A percentile compares a stretch with the other conserved stretches of the same genome.
Conservation (phyloP, 2,888 invertebrate species). For the Drosophila falleni region DNA sequence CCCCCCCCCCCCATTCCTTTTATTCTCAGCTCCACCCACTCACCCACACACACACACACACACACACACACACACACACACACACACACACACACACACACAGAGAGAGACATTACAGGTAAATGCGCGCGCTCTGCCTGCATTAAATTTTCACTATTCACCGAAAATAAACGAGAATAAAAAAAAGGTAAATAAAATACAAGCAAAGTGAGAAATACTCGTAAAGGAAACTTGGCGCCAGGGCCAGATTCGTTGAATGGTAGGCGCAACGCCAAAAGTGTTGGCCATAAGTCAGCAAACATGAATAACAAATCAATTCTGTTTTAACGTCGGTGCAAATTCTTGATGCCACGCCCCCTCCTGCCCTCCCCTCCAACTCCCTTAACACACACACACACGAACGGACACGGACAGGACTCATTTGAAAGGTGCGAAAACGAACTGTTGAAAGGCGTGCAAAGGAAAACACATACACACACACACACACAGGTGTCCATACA, state of each 20-base stretch:
- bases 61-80: background rate
- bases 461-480: slow-evolving; percentile 51
- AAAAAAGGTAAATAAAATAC: slow-evolving; percentile 24
- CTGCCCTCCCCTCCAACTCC: slow-evolving; percentile 6
- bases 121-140: slow-evolving; percentile 56
- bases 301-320: slow-evolving; percentile 83
- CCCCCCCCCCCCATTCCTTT: background rate
- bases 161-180: slow-evolving; percentile 18
- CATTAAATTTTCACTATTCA: slow-evolving; percentile 79
- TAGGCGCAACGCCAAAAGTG: slow-evolving; percentile 78
- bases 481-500: slow-evolving; percentile 5
- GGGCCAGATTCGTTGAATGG: slow-evolving; percentile 65
- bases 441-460: slow-evolving; percentile 66
- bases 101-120: slow-evolving; percentile 36
- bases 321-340: slow-evolving; percentile 72
- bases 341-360: slow-evolving; percentile 54
- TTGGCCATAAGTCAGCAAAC: slow-evolving; percentile 83
- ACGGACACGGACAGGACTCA: slow-evolving; percentile 28
- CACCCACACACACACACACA: background rate
- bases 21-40: background rate
- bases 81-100: too few species aligned
- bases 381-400: slow-evolving; percentile 24
- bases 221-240: slow-evolving; percentile 57
- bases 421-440: slow-evolving; percentile 66
- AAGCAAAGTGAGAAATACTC: slow-evolving; percentile 49